Evolutionary conservation across 92 coral and sea anemone genomes (phyloP).

Genomic region (Palythoa grandiflora): DNA sequence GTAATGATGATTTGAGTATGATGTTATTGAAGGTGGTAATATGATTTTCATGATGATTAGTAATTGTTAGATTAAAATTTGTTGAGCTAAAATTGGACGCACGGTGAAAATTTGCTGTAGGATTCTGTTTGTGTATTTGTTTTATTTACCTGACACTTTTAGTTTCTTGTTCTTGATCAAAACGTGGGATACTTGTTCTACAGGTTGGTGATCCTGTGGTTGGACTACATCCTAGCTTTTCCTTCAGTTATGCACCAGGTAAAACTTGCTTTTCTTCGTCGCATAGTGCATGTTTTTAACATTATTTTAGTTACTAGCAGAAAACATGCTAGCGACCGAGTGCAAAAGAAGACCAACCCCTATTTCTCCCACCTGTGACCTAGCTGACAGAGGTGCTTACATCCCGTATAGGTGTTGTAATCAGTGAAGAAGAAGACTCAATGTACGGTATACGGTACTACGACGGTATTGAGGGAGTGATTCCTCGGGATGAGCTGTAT

Average conservation of each 20-base stretch:
- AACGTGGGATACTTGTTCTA: not conserved
- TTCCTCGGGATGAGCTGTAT: constrained; percentile 96
- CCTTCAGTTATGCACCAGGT: constrained; percentile 99
- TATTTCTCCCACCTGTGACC: not conserved
- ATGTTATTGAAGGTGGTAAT: not conserved
- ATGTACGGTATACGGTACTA: constrained; percentile 88
- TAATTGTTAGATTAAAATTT: not conserved
- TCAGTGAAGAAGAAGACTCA: constrained; percentile 68
- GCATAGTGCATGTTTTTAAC: not conserved
- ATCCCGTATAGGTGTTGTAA: not conserved
- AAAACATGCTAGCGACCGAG: no score
- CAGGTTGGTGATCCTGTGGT: constrained; percentile 89
- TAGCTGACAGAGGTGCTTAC: not conserved
- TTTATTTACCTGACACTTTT: no score
- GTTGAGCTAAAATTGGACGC: not conserved
- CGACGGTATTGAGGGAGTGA: constrained; percentile 91
- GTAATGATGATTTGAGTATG: not conserved
- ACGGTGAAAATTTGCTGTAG: no score
- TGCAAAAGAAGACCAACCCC: not conserved
- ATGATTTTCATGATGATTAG: not conserved
- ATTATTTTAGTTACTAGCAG: no score
- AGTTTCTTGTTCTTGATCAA: not conserved
- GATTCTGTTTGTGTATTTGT: not conserved
- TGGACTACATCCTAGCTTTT: constrained; percentile 93
- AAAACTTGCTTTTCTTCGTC: not conserved